phyloP scores from a whole-genome alignment of 1,140 invertebrate genomes.

The Drosophila albomicans region DNA sequence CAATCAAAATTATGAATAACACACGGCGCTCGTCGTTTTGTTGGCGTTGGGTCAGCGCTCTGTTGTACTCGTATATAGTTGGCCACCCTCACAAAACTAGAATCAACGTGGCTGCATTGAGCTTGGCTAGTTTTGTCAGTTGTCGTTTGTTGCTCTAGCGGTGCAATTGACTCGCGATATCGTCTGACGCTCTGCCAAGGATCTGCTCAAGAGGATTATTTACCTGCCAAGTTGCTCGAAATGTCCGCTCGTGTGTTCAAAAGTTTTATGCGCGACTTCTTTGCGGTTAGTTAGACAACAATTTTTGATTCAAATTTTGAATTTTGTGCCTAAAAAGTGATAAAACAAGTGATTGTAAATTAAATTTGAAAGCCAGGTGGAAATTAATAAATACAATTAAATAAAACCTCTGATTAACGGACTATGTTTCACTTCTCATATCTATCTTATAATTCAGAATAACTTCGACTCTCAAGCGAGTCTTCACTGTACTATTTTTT shows the following conservation, averaged over 20 bases:
- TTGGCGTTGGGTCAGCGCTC: conserved; percentile 4
- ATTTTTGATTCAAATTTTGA: conserved; percentile 30
- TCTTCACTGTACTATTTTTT: neutral
- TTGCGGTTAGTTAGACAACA: conserved; percentile 65
- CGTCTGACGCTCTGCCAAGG: neutral
- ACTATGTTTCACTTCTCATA: no score
- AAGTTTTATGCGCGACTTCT: conserved; percentile 78
- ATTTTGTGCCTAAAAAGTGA: conserved; percentile 29
- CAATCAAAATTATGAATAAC: conserved; percentile 81
- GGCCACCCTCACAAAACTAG: conserved; percentile 21
- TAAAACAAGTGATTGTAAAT: neutral
- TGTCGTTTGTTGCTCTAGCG: conserved; percentile 62
- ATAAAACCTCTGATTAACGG: no score
- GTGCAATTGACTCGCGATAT: conserved; percentile 5
- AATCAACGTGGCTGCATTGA: conserved; percentile 16
- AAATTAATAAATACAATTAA: no score
- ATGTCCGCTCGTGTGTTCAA: conserved; percentile 78
- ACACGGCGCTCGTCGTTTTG: neutral
- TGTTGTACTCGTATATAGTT: neutral
- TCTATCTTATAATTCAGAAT: no score
- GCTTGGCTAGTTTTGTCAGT: conserved; percentile 57
- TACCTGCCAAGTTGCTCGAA: neutral
- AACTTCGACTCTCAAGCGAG: no score
- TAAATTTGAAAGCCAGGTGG: neutral
- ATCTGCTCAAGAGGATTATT: neutral